These are phyloP conservation scores for Sminthopsis crassicaudata DNA, from an alignment of 2,113 vertebrate genomes.

Conservation along the genomic window DNA sequence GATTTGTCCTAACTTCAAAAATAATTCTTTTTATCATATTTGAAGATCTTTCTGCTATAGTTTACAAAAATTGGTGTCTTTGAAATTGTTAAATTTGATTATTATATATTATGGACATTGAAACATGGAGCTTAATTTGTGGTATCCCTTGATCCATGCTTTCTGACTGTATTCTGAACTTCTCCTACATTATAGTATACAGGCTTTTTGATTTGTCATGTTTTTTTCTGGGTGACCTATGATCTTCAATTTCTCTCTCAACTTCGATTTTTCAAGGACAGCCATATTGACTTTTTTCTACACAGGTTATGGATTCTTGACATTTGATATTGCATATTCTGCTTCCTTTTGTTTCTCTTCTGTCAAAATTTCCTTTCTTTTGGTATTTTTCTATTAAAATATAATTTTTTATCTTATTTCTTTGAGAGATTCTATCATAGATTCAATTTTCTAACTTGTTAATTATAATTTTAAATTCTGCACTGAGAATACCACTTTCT, in stretches of 20 bases:
- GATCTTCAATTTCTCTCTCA: not conserved
- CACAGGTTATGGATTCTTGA: not conserved
- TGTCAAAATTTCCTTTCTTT: not conserved
- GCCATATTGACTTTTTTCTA: not conserved
- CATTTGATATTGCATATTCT: not conserved
- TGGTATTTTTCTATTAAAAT: not conserved
- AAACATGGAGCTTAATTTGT: not conserved
- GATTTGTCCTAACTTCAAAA: not conserved
- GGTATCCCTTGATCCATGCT: not conserved
- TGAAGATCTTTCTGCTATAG: not conserved
- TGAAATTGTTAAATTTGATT: not conserved
- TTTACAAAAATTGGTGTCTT: not conserved
- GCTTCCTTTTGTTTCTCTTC: not conserved
- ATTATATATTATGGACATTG: not conserved
- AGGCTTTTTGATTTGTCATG: not conserved
- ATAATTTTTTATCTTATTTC: not conserved
- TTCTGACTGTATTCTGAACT: not conserved
- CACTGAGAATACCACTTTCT: not conserved
- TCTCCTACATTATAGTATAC: not conserved
- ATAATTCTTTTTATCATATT: not conserved
- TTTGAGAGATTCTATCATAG: not conserved
- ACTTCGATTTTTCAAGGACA: not conserved
- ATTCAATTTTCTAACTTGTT: not conserved
- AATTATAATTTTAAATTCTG: not conserved
- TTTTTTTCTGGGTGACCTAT: not conserved